Evolutionary conservation across 2,888 invertebrate species (phyloP), one percentile per base, ranked within the genome.

Genomic region (Conchocele bisecta): DNA sequence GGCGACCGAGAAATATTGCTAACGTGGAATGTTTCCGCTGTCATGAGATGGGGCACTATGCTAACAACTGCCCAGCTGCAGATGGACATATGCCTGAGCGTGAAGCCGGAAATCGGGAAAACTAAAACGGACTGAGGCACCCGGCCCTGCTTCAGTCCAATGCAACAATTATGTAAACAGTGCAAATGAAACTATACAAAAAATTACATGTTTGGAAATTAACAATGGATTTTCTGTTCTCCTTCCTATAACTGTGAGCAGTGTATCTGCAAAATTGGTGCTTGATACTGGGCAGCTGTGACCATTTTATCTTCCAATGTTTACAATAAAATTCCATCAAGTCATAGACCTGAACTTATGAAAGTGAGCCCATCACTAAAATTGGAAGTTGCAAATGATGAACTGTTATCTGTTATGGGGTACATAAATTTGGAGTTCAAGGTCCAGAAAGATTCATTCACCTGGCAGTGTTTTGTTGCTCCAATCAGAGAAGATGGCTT

Each of bases 61-160:
- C 48, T 7, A 41, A 26, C n/a, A 31, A 53, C 28, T 46, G 46
- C 42, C 41, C n/a, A 37, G n/a, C 15, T 13, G 20, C 20, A 11
- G 20, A 46, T 33, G 33, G 26, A 9, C 44, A n/a, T 7, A 26
- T 7, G 17, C 13, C 31, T 11, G 6, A 28, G 33, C 3, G 5
- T 33, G 5, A 26, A 39, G 7, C 28, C n/a, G n/a, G n/a, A n/a
- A n/a, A 29, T 13, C 33, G 31, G 67, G 67, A 41, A 72, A 72
- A 72, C 72, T 67, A 63, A 29, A 13, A 13, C 7, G 31, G 67
- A 72, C 72, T 53, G 44, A 20, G n/a, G 29, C 67, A 28, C 44
- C 37, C 67, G 72, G 72, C 72, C 72, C 48, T n/a, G n/a, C n/a
- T n/a, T n/a, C n/a, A n/a, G n/a, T n/a, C n/a, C n/a, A n/a, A n/a